Percentiles rank a stretch among this genome's conserved stretches.
Evolutionary conservation across 2,113 vertebrate species (phyloP).

Genomic region (Terrapene triunguis): DNA sequence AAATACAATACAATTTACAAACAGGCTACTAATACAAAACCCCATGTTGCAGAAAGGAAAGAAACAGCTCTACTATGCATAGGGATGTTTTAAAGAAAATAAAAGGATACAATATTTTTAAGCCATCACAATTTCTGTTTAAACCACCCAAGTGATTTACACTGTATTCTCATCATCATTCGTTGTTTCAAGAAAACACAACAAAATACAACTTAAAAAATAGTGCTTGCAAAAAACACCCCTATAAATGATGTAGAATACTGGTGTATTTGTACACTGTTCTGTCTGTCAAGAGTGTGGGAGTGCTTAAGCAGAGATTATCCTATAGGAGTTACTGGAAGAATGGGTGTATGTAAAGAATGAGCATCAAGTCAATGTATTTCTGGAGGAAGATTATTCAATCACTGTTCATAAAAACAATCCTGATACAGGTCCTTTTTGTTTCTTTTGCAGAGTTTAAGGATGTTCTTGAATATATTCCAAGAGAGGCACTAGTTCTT

Average conservation of each 20-base stretch:
- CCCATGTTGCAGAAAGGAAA: not conserved
- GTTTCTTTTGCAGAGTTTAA: not conserved
- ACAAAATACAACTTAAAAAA: not conserved
- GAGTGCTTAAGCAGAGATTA: not conserved
- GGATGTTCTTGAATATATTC: not conserved
- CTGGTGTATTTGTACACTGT: not conserved
- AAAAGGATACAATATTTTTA: not conserved
- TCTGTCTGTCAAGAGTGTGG: not conserved
- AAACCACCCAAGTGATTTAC: not conserved
- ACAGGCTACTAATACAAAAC: not conserved
- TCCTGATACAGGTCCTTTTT: not conserved
- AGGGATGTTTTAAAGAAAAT: not conserved
- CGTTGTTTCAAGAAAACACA: not conserved
- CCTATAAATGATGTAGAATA: not conserved
- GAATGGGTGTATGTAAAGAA: not conserved
- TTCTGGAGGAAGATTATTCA: not conserved
- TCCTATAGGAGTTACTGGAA: not conserved
- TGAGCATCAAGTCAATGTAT: accelerated
- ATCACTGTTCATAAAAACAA: not conserved
- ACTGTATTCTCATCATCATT: not conserved
- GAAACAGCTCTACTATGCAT: not conserved
- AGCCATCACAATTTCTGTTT: not conserved
- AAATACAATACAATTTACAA: not conserved
- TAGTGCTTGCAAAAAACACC: not conserved
- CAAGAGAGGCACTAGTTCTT: not conserved